These are phyloP conservation scores for Coregonus suidteri DNA, from an alignment of 2,797 vertebrate genomes.

Conservation along the genomic window DNA sequence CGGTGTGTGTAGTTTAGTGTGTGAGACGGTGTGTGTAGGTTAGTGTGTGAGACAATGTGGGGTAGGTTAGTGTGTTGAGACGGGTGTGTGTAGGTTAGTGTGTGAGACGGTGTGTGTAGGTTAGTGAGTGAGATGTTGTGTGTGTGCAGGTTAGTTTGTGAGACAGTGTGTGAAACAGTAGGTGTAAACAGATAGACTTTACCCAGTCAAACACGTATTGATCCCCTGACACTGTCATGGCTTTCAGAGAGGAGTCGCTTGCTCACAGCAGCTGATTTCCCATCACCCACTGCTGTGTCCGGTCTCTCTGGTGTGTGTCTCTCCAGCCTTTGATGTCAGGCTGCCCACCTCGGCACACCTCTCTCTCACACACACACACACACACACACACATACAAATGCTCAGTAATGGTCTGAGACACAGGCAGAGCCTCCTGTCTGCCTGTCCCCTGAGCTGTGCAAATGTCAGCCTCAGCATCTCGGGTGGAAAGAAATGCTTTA, in stretches of 20 bases:
- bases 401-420: background rate
- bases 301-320: constrained; percentile 21
- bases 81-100: too few species aligned
- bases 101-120: too few species aligned
- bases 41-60: background rate
- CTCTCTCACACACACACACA: constrained; percentile 1
- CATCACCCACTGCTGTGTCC: constrained; percentile 49
- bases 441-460: constrained; percentile 19
- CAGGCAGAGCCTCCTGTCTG: background rate
- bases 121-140: too few species aligned
- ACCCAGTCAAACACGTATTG: constrained; percentile 46
- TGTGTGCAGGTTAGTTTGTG: background rate
- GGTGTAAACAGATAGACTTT: constrained; percentile 48
- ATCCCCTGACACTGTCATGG: constrained; percentile 57
- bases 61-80: too few species aligned
- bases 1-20: background rate
- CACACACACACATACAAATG: constrained; percentile 10
- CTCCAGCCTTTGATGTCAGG: constrained; percentile 47
- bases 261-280: constrained; percentile 33
- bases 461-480: constrained; percentile 30
- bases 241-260: constrained; percentile 15
- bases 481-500: constrained; percentile 16
- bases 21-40: background rate
- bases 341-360: constrained; percentile 14
- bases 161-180: constrained; percentile 30